phyloP scores from a whole-genome alignment of 1,140 invertebrate genomes.

The Hormaphis cornu region DNA sequence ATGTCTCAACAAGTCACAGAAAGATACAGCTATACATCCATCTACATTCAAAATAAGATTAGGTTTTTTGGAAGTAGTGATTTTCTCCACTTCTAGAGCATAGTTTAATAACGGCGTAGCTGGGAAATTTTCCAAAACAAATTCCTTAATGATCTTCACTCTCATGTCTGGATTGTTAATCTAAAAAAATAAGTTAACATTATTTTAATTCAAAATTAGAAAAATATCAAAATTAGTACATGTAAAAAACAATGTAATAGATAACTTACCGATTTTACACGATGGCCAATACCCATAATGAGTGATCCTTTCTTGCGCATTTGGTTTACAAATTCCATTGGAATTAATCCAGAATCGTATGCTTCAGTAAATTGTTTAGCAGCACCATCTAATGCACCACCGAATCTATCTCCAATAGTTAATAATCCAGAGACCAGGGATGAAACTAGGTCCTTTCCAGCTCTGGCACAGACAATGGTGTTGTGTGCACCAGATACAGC shows the following conservation, averaged over 20 bases:
- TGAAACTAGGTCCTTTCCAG: constrained; percentile 97
- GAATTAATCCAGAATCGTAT: constrained; percentile 84
- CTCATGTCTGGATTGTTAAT: constrained; percentile 99
- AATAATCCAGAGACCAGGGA: constrained; percentile 90
- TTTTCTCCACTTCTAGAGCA: constrained; percentile 95
- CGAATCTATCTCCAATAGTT: constrained; percentile 98
- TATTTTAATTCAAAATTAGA: neutral
- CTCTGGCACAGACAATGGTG: constrained; percentile 96
- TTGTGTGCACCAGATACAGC: constrained; percentile 98
- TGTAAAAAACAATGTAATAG: neutral
- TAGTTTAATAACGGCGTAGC: constrained; percentile 85
- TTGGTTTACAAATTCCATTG: constrained; percentile 97
- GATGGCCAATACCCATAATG: constrained; percentile 98
- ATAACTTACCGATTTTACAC: constrained; percentile 79
- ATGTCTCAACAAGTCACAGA: constrained; percentile 91
- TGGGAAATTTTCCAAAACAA: constrained; percentile 87
- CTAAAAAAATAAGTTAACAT: constrained; percentile 42
- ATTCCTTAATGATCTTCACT: constrained; percentile 93
- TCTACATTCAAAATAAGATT: constrained; percentile 99
- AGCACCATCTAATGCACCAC: constrained; percentile 93
- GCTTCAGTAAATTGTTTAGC: constrained; percentile 94
- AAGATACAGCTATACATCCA: constrained; percentile 92
- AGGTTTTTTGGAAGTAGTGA: constrained; percentile 98
- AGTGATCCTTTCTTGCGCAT: constrained; percentile 94
- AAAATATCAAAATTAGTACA: neutral